These are phyloP conservation scores for Melanocharis versteri DNA, from an alignment of 2,113 vertebrate species.

Conservation along the genomic window DNA sequence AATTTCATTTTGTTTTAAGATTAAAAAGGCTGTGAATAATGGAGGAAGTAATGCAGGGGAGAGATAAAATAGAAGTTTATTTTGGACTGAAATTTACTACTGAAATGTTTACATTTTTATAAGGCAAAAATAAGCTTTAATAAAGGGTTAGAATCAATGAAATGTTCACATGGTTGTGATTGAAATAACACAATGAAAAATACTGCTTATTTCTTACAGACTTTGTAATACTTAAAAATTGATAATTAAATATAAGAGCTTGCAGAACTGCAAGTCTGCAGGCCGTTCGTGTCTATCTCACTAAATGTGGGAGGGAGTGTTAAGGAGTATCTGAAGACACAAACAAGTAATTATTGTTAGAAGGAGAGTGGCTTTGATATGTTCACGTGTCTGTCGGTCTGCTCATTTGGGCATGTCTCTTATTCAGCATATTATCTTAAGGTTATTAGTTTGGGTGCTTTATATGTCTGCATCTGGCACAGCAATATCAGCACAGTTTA, in stretches of 20 bases:
- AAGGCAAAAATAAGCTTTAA: conserved; percentile 25
- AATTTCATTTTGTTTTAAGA: conserved; percentile 51
- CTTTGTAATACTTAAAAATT: conserved; percentile 32
- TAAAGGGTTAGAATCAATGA: conserved; percentile 13
- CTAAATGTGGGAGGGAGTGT: neutral
- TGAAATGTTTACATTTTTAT: conserved; percentile 52
- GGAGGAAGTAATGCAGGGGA: conserved; percentile 49
- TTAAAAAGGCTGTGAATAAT: conserved; percentile 34
- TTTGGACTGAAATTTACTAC: conserved; percentile 55
- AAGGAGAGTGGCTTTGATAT: conserved; percentile 59
- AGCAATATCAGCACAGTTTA: conserved; percentile 60
- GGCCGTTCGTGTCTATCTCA: neutral
- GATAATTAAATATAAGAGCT: conserved; percentile 3
- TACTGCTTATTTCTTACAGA: neutral
- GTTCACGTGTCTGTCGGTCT: conserved; percentile 20
- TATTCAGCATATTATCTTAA: conserved; percentile 72
- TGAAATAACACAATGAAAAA: conserved; percentile 12
- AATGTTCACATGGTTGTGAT: neutral
- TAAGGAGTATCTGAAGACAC: conserved; percentile 52
- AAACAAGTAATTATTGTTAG: conserved; percentile 58
- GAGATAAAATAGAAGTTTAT: conserved; percentile 52
- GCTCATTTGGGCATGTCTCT: conserved; percentile 65
- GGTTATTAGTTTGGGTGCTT: conserved; percentile 70
- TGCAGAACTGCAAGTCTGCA: conserved; percentile 13
- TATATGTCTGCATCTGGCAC: conserved; percentile 65